phyloP scores from a whole-genome alignment of 2,797 vertebrate species.

The Phataginus tetradactyla region DNA sequence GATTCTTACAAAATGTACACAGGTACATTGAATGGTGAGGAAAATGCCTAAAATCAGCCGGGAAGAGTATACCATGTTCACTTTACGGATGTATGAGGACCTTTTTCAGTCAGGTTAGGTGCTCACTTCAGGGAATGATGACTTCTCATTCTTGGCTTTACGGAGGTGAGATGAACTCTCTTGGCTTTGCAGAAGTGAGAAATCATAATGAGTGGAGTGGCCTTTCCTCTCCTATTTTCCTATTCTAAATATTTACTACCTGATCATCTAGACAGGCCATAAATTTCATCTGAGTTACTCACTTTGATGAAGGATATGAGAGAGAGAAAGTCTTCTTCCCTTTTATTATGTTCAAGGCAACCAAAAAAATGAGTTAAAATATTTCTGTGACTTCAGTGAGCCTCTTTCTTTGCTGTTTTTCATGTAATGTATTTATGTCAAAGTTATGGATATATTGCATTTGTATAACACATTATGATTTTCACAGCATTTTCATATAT shows the following conservation, averaged over 20 bases:
- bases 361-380: conserved; percentile 4
- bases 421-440: neutral
- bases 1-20: neutral
- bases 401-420: neutral
- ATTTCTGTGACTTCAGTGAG: neutral
- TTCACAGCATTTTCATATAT: neutral
- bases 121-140: conserved; percentile 14
- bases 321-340: neutral
- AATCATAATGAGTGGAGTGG: neutral
- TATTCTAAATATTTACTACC: neutral
- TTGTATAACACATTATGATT: neutral
- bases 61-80: neutral
- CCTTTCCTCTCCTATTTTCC: neutral
- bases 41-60: neutral
- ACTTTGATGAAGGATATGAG: neutral
- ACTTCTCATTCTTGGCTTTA: conserved; percentile 15
- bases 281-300: conserved; percentile 33
- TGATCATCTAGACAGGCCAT: neutral
- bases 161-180: neutral
- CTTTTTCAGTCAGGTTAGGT: conserved; percentile 10
- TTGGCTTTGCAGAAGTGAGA: neutral
- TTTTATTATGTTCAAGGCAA: conserved; percentile 32
- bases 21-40: neutral
- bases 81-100: neutral
- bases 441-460: neutral